These are phyloP conservation scores for Speoplatyrhinus poulsoni DNA, from an alignment of 2,113 vertebrate species.

Conservation along the genomic window DNA sequence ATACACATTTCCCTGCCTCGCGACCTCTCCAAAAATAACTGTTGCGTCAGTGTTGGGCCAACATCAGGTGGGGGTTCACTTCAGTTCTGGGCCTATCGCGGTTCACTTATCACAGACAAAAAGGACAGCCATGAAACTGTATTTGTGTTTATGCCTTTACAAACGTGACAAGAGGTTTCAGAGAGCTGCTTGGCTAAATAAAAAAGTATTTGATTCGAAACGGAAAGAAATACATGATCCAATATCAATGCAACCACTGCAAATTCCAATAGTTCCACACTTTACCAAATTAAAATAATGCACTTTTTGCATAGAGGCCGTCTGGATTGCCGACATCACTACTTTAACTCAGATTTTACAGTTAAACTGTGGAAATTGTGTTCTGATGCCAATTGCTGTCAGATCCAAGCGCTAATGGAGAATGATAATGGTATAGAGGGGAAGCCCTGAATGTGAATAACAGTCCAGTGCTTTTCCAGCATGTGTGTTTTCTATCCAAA, in stretches of 20 bases:
- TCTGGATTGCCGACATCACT: conserved; percentile 33
- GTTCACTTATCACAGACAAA: not conserved
- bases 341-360: conserved; percentile 47
- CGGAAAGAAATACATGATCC: not conserved
- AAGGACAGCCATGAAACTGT: not conserved
- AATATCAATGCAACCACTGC: not conserved
- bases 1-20: conserved; percentile 9
- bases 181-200: not conserved
- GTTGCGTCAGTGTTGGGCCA: conserved; percentile 1
- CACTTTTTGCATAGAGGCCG: conserved; percentile 20
- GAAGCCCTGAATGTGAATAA: conserved; percentile 68
- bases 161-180: not conserved
- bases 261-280: not conserved
- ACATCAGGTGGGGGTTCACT: conserved; percentile 12
- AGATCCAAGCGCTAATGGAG: conserved; percentile 49
- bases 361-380: no score
- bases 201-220: not conserved
- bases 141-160: not conserved
- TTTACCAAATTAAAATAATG: conserved; percentile 26
- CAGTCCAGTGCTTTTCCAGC: conserved; percentile 48
- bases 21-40: conserved; percentile 5
- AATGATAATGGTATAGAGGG: conserved; percentile 51
- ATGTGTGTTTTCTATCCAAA: conserved; percentile 62
- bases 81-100: not conserved
- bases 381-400: conserved; percentile 31